phyloP scores from a whole-genome alignment of 2,888 invertebrate genomes.

The Azorinus chamasolen region DNA sequence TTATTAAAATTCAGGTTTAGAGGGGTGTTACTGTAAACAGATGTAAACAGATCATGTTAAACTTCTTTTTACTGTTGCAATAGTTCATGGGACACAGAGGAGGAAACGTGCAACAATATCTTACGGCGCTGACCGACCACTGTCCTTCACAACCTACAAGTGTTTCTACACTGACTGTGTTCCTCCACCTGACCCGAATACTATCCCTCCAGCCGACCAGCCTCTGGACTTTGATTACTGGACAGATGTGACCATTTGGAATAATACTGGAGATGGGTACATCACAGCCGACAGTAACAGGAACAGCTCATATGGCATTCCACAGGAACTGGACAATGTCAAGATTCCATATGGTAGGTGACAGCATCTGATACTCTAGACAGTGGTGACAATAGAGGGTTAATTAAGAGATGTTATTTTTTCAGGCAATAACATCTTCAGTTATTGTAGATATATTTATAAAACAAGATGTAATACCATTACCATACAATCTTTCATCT shows the following conservation, averaged over 20 bases:
- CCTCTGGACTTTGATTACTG: slow-evolving; percentile 46
- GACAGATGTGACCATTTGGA: slow-evolving; percentile 42
- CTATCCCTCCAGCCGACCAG: slow-evolving; percentile 58
- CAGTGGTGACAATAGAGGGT: too few species aligned
- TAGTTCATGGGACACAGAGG: slow-evolving; percentile 51
- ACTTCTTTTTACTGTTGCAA: too few species aligned
- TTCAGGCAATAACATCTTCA: too few species aligned
- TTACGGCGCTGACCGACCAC: slow-evolving; percentile 28
- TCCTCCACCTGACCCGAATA: slow-evolving; percentile 75
- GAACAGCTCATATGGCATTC: slow-evolving; percentile 42
- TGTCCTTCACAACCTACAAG: slow-evolving; percentile 43
- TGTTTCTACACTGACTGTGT: slow-evolving; percentile 80
- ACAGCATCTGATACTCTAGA: too few species aligned
- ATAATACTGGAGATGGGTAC: slow-evolving; percentile 34
- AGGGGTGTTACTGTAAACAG: too few species aligned
- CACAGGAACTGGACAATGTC: slow-evolving; percentile 55
- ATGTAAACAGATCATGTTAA: too few species aligned
- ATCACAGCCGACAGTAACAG: slow-evolving; percentile 17
- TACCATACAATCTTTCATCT: too few species aligned
- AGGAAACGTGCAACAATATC: slow-evolving; percentile 4
- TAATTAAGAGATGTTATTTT: too few species aligned
- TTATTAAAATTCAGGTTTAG: too few species aligned
- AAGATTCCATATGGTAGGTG: slow-evolving; percentile 35
- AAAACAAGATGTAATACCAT: too few species aligned
- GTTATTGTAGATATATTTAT: too few species aligned